Percentiles rank a stretch among this genome's conserved stretches.
phyloP scores from a whole-genome alignment of 2,888 invertebrate genomes.

The Bhutanitis thaidina region DNA sequence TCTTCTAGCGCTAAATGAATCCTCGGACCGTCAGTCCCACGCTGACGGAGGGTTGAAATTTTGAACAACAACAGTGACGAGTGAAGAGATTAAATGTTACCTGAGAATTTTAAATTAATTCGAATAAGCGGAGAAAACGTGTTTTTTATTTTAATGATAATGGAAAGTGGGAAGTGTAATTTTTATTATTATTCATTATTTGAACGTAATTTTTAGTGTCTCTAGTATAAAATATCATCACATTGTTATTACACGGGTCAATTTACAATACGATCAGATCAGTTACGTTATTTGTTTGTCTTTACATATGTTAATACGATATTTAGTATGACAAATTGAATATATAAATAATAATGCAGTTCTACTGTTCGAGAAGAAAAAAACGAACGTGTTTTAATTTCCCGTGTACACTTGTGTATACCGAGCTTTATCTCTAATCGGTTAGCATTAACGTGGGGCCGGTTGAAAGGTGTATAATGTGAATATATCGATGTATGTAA shows the following conservation, averaged over 20 bases:
- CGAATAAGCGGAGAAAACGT: no score
- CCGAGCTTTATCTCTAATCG: slow-evolving; percentile 29
- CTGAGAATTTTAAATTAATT: not conserved
- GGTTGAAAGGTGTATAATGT: slow-evolving; percentile 24
- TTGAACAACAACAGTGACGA: slow-evolving; percentile 20
- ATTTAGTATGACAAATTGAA: no score
- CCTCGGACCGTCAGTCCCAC: slow-evolving; percentile 26
- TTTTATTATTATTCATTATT: no score
- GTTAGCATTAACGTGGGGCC: slow-evolving; percentile 30
- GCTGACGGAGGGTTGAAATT: slow-evolving; percentile 31
- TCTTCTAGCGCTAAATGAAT: slow-evolving; percentile 30
- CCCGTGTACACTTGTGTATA: slow-evolving; percentile 10
- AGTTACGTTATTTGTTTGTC: no score
- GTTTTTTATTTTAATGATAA: no score
- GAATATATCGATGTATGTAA: not conserved
- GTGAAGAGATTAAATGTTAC: slow-evolving; percentile 7
- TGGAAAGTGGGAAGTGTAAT: no score
- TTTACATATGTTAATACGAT: no score
- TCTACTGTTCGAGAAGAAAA: not conserved
- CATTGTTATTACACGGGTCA: no score
- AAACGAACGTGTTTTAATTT: slow-evolving; percentile 7
- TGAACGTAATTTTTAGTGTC: no score
- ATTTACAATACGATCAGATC: no score
- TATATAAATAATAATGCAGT: no score
- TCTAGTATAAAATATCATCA: no score